Conservation (phyloP, 2,113 vertebrate species). For the Hippocampus abdominalis region DNA sequence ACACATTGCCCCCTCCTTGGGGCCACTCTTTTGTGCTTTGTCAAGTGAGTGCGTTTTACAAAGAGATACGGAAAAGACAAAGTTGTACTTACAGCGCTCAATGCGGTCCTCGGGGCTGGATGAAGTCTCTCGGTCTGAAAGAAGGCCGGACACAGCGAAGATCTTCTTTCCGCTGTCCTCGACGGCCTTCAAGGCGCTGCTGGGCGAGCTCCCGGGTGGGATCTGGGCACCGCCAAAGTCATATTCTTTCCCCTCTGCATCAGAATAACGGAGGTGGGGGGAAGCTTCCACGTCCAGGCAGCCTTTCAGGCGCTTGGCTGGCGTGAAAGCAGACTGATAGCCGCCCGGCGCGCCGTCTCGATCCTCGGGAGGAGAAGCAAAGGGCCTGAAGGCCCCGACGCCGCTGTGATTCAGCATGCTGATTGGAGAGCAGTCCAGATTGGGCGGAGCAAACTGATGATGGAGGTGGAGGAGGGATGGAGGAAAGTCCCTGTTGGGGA, state of each 20-base stretch:
- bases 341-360: conserved; percentile 87
- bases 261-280: conserved; percentile 96
- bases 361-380: conserved; percentile 90
- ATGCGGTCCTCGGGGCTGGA: conserved; percentile 97
- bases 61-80: conserved; percentile 4
- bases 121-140: conserved; percentile 95
- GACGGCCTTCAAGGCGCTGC: conserved; percentile 86
- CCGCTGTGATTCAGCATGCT: conserved; percentile 98
- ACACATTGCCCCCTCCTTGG: neutral
- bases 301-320: conserved; percentile 97
- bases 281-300: conserved; percentile 93
- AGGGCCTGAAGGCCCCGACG: conserved; percentile 95
- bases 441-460: conserved; percentile 96
- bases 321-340: conserved; percentile 97
- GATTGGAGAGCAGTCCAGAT: conserved; percentile 96
- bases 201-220: conserved; percentile 88
- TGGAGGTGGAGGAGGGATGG: conserved; percentile 96
- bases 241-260: conserved; percentile 97
- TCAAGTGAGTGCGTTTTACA: conserved; percentile 7
- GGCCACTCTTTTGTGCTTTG: neutral
- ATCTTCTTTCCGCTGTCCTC: conserved; percentile 98
- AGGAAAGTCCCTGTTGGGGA: conserved; percentile 96
- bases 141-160: conserved; percentile 96
- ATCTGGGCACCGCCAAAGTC: conserved; percentile 91
- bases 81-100: conserved; percentile 92